A percentile compares a stretch with the other conserved stretches of the same genome.
These are phyloP conservation scores for Cantharis flavilabris DNA, from an alignment of 2,888 invertebrate genomes.

Conservation along the genomic window DNA sequence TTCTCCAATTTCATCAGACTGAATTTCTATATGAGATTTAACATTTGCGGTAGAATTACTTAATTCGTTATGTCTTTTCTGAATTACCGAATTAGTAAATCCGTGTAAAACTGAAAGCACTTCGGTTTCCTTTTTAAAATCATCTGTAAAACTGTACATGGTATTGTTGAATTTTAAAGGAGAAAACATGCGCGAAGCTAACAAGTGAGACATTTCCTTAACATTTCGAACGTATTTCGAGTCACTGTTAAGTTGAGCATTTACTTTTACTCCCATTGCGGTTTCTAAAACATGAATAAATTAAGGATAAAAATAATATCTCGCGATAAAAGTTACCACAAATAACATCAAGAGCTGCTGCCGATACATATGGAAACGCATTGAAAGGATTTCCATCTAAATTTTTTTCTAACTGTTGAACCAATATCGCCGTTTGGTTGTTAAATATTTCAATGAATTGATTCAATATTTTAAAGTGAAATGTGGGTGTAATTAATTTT, in stretches of 20 bases:
- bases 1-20: not conserved
- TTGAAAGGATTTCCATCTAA: conserved; percentile 44
- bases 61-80: conserved; percentile 53
- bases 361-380: conserved; percentile 65
- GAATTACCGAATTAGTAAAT: conserved; percentile 62
- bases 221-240: conserved; percentile 76
- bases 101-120: conserved; percentile 57
- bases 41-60: conserved; percentile 32
- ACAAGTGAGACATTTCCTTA: conserved; percentile 55
- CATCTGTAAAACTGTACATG: conserved; percentile 60
- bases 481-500: too few species aligned
- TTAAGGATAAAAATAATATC: not conserved
- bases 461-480: too few species aligned
- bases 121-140: conserved; percentile 62
- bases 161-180: conserved; percentile 59
- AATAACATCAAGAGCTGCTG: conserved; percentile 65
- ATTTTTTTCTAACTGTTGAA: too few species aligned
- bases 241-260: conserved; percentile 70
- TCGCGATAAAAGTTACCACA: conserved; percentile 55
- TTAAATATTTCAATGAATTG: too few species aligned
- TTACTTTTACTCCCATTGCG: conserved; percentile 78
- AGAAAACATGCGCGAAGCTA: conserved; percentile 40
- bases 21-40: conserved; percentile 59
- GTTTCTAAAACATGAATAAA: conserved; percentile 66
- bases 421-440: too few species aligned